Conservation (phyloP, 2,888 invertebrate genomes). For the Incurvaria masculella region DNA sequence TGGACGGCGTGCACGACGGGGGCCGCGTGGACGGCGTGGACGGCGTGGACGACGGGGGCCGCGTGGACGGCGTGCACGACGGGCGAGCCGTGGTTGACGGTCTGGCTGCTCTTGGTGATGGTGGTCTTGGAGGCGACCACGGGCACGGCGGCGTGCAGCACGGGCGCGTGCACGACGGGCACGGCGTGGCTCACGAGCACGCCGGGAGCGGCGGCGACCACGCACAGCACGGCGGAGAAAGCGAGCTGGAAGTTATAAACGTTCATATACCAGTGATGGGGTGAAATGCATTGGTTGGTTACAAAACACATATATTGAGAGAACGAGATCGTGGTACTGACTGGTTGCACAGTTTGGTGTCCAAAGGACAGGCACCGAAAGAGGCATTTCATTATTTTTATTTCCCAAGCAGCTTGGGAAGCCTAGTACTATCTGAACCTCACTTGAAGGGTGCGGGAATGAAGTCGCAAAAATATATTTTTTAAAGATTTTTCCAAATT, state of each 20-base stretch:
- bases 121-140: conserved; percentile 24
- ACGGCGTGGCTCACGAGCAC: conserved; percentile 14
- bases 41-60: conserved; percentile 21
- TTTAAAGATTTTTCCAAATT: too few relatives aligned
- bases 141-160: conserved; percentile 23
- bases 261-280: too few relatives aligned
- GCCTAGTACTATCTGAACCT: too few relatives aligned
- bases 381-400: too few relatives aligned
- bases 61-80: conserved; percentile 25
- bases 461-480: too few relatives aligned
- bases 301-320: too few relatives aligned
- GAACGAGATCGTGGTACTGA: too few relatives aligned
- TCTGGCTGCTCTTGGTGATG: conserved; percentile 34
- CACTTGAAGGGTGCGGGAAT: too few relatives aligned
- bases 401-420: too few relatives aligned
- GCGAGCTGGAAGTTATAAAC: conserved; percentile 42
- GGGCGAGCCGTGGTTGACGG: conserved; percentile 31
- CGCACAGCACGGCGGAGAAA: conserved; percentile 48
- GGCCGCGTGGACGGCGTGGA: conserved; percentile 36
- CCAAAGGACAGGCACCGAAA: too few relatives aligned
- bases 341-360: too few relatives aligned
- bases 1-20: conserved; percentile 23
- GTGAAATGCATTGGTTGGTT: too few relatives aligned
- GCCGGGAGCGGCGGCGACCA: conserved; percentile 46
- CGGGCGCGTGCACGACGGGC: conserved; percentile 23